These are phyloP conservation scores for Agapornis canus DNA, from an alignment of 2,797 vertebrate species.

Conservation along the genomic window DNA sequence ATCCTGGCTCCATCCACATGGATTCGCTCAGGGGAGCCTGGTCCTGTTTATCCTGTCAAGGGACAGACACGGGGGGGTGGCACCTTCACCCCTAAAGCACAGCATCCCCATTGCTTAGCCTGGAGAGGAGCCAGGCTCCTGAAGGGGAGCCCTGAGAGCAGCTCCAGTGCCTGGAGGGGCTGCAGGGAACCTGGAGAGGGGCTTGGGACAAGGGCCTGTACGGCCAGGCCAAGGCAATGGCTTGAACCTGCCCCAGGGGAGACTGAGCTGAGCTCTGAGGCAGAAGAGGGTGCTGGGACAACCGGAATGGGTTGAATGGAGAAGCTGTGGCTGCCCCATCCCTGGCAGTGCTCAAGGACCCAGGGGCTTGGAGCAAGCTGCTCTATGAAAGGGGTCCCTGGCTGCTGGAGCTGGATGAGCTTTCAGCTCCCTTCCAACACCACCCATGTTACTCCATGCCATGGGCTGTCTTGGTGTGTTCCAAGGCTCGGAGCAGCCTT, in stretches of 20 bases:
- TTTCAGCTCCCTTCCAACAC: neutral
- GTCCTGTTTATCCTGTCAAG: neutral
- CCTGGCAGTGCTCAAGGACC: too few species aligned
- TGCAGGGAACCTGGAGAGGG: neutral
- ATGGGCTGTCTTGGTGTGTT: fast-evolving
- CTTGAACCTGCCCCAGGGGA: too few species aligned
- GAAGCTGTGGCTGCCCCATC: too few species aligned
- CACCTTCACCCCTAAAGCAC: neutral
- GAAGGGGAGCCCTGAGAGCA: neutral
- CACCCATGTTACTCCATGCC: too few species aligned
- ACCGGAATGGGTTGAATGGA: too few species aligned
- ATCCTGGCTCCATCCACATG: neutral
- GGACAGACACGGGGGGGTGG: neutral
- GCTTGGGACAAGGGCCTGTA: too few species aligned
- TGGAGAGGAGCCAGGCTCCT: neutral
- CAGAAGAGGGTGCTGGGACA: too few species aligned
- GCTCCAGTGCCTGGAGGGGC: neutral
- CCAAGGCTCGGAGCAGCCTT: fast-evolving
- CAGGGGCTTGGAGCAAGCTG: neutral
- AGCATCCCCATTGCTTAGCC: neutral
- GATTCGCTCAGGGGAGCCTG: neutral
- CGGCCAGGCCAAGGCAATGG: too few species aligned
- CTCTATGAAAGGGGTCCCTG: neutral
- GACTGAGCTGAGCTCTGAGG: too few species aligned
- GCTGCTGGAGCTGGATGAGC: neutral